phyloP scores from a whole-genome alignment of 1,140 invertebrate species.

The Bathynomus jamesi region DNA sequence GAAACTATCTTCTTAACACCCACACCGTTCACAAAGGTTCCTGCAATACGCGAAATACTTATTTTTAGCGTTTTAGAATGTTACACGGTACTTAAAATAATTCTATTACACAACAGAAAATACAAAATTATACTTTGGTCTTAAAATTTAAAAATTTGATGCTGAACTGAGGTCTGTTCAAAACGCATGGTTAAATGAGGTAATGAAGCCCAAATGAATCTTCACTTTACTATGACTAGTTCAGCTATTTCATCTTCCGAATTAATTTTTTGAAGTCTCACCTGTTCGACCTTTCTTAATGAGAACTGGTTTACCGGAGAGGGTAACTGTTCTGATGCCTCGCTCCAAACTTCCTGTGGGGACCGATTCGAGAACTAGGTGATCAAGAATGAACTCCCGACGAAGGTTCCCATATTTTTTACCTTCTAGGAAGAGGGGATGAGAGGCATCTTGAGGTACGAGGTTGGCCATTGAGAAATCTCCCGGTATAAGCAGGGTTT shows the following conservation, averaged over 20 bases:
- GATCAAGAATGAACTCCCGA: background rate
- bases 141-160: background rate
- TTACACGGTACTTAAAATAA: background rate
- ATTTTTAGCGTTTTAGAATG: background rate
- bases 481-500: background rate
- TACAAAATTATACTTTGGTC: background rate
- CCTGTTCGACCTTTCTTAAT: background rate
- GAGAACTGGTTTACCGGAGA: background rate
- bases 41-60: background rate
- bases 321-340: background rate
- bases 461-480: background rate
- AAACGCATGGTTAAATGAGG: background rate
- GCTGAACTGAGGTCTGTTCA: background rate
- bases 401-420: background rate
- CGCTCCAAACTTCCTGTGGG: background rate
- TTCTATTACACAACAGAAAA: background rate
- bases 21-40: background rate
- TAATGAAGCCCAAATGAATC: background rate
- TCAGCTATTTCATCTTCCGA: background rate
- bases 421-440: background rate
- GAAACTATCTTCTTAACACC: background rate
- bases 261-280: background rate
- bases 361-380: background rate
- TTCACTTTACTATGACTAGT: background rate
- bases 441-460: background rate